These are phyloP conservation scores for Hozukius guyotensis DNA, from an alignment of 2,797 vertebrate genomes.

Conservation along the genomic window DNA sequence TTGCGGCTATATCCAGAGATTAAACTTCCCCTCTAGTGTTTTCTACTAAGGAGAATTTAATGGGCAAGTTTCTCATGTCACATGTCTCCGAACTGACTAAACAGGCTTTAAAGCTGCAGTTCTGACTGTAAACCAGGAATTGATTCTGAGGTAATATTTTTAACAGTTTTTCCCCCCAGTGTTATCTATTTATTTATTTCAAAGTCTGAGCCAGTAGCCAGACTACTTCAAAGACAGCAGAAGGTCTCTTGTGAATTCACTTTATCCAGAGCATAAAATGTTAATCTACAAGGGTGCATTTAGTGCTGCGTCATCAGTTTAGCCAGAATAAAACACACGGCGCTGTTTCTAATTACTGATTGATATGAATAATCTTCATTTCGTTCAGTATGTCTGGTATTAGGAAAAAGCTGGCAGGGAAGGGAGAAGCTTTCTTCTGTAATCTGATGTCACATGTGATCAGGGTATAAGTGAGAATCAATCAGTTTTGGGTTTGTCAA, in stretches of 20 bases:
- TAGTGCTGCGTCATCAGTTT: slow-evolving; percentile 36
- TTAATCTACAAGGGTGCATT: slow-evolving; percentile 19
- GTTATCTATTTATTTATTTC: slow-evolving; percentile 50
- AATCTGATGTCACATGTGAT: background rate
- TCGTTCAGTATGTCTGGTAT: background rate
- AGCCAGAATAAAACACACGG: slow-evolving; percentile 9
- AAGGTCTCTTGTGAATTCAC: slow-evolving; percentile 42
- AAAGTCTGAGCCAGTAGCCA: slow-evolving; percentile 40
- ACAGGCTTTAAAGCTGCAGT: slow-evolving; percentile 13
- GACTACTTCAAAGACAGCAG: slow-evolving; percentile 60
- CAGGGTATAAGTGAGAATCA: background rate
- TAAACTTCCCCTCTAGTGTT: background rate
- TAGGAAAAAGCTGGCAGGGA: background rate
- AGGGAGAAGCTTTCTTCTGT: background rate
- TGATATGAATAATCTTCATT: slow-evolving; percentile 29
- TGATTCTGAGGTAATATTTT: slow-evolving; percentile 35
- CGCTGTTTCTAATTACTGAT: slow-evolving; percentile 34
- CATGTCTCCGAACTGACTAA: background rate
- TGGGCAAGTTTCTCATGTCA: background rate
- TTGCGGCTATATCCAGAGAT: background rate
- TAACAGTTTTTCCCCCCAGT: background rate
- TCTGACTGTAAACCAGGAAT: slow-evolving; percentile 17
- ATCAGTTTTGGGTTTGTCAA: background rate
- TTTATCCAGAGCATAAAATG: slow-evolving; percentile 35
- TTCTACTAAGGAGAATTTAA: background rate